Base-by-base conservation (phyloP, 2,113 vertebrate genomes). In the Charina bottae region DNA sequence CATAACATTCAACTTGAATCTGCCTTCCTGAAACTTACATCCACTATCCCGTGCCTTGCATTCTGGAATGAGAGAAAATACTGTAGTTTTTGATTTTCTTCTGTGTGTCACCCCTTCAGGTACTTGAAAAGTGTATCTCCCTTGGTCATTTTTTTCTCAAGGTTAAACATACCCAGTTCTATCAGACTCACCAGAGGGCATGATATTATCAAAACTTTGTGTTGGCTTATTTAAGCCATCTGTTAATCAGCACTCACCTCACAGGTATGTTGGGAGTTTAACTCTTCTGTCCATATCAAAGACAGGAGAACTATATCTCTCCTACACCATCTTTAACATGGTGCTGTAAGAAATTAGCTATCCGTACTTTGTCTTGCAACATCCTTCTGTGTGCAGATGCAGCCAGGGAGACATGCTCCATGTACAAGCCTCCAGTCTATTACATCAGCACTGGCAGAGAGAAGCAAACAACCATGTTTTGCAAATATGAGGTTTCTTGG, bases 241-340 rank as follows among this genome's bases (percentile, higher is more conserved):
- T 62, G 49, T 54, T 21, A 37, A 46, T 21, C 23, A 42, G 72
- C n/a, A 84, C 11, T 46, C 12, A 59, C 88, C 24, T 78, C 64
- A 87, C 46, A 83, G 89, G 85, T 92, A 92, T 91, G 83, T 92
- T 90, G 88, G 53, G 83, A 94, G 59, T 88, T 54, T 46, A 42
- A 86, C 37, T 93, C 87, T 68, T 93, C 87, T 88, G 91, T 91
- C 92, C 94, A 90, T 94, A 93, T 93, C 90, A 95, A 89, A 90
- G 83, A 92, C 91, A 46, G 91, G 58, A 93, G 49, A 95, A 59
- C 78, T 37, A 12, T n/a, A 64, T 91, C 83, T 93, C 4, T 62
- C 37, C 0, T 0, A 1, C 87, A 92, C 68, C 83, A 87, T 72
- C 93, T 42, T 94, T 93, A 46, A 91, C 0, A 2, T 60, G 94